Evolutionary conservation across 2,888 invertebrate species (phyloP), one percentile per base, ranked within the genome.

Genomic region (Clistopyga incitator): DNA sequence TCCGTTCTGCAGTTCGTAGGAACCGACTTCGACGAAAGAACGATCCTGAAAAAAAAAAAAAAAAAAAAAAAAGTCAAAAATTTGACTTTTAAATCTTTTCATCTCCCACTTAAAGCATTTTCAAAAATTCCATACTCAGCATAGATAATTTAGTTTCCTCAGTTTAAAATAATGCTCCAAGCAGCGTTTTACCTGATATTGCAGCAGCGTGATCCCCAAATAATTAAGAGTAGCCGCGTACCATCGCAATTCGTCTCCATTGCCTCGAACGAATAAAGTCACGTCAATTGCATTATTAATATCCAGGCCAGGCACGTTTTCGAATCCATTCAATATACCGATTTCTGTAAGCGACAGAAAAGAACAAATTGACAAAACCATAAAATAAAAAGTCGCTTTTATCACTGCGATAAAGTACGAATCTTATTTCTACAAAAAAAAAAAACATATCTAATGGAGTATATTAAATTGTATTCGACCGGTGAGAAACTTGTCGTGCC

Each of bases 221-320:
- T 64, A 70, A 52, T 90, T 65, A 4, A 90, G 54, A 45, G 84
- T 56, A 6, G 79, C 87, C 13, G 86, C 85, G 50, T 88, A 88
- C 86, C 87, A 88, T 11, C 65, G 56, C 10, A 65, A 13, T n/a
- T 81, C 68, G 0, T 29, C 13, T 18, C 45, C 85, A 34, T 80
- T 75, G 47, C 78, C 47, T 50, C 86, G 54, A 29, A 79, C 81
- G 65, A 90, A 89, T 15, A 90, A 87, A 3, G 84, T 59, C 0
- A 87, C 68, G 11, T 89, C 88, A 15, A 82, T 65, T 0, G 80
- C 75, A 29, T 82, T 64, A 3, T 72, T 34, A 4, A 87, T 70
- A 65, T 83, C 65, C 3, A 87, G 74, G 4, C 50, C 56, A 1
- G 70, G 67, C 11, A 78, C 15, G 3, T 78, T 75, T 45, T 87